Percentiles rank a stretch among this genome's conserved stretches.
phyloP scores from a whole-genome alignment of 2,113 vertebrate genomes.

The Melanerpes aurifrons region DNA sequence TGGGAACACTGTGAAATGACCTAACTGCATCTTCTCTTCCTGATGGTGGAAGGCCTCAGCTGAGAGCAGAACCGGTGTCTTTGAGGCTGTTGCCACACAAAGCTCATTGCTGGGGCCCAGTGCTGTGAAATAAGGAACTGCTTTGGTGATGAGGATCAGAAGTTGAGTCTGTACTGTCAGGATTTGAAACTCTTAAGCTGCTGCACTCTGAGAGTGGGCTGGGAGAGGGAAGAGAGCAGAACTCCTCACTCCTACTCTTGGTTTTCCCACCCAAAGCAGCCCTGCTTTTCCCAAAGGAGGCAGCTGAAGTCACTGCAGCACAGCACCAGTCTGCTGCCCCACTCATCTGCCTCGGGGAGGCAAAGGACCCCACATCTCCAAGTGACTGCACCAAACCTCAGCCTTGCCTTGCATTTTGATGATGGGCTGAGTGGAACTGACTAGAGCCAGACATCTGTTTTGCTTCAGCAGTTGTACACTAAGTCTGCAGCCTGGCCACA shows the following conservation, averaged over 20 bases:
- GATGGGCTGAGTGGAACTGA: background rate
- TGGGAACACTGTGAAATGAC: background rate
- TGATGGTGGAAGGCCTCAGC: background rate
- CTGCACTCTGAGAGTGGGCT: background rate
- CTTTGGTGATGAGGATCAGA: background rate
- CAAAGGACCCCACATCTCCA: background rate
- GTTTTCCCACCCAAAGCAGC: background rate
- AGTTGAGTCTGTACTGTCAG: background rate
- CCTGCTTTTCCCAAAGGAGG: background rate
- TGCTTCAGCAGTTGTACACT: background rate
- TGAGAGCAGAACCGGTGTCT: background rate
- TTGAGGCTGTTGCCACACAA: background rate
- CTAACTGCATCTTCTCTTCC: background rate
- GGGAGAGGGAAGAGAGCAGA: background rate
- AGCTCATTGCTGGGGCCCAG: background rate
- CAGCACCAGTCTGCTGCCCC: background rate
- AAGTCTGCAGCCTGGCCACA: accelerated
- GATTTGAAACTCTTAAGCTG: background rate
- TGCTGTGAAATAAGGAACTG: background rate
- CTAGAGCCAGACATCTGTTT: background rate
- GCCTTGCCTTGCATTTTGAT: background rate
- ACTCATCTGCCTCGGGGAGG: background rate
- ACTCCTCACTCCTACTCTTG: background rate
- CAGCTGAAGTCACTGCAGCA: background rate
- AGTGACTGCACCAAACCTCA: background rate